Conservation (phyloP, 2,113 vertebrate genomes). For the Gymnobelideus leadbeateri region DNA sequence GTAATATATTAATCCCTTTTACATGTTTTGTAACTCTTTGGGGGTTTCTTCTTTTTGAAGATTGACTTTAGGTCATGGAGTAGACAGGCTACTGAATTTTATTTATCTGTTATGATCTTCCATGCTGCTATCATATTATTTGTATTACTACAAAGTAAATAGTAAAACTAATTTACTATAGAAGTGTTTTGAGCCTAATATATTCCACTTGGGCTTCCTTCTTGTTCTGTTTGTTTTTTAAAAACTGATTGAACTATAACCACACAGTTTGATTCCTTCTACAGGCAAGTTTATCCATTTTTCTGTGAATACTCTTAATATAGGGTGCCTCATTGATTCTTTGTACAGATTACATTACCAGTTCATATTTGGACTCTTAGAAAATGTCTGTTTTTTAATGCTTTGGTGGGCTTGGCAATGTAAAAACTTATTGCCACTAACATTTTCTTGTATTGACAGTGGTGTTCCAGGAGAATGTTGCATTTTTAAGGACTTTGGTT, state of each 20-base stretch:
- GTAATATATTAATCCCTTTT: not conserved
- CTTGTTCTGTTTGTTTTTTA: not conserved
- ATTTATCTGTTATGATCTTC: not conserved
- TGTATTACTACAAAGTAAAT: not conserved
- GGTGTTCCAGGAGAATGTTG: not conserved
- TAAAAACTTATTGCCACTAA: not conserved
- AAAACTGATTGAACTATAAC: not conserved
- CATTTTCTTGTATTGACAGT: not conserved
- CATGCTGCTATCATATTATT: not conserved
- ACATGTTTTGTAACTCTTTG: not conserved
- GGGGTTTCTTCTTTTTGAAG: not conserved
- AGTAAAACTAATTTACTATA: not conserved
- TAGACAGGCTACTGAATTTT: not conserved
- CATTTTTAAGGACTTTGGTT: not conserved
- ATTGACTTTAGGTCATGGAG: not conserved
- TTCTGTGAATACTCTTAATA: not conserved
- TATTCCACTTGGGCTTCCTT: not conserved
- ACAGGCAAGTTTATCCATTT: not conserved
- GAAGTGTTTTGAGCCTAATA: not conserved
- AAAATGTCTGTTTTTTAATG: not conserved
- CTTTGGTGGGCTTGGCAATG: not conserved
- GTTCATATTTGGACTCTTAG: not conserved
- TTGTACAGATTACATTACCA: not conserved
- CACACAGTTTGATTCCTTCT: not conserved
- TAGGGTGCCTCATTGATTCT: not conserved